phyloP scores from a whole-genome alignment of 1,140 invertebrate genomes.

The Bombus soroeensis region DNA sequence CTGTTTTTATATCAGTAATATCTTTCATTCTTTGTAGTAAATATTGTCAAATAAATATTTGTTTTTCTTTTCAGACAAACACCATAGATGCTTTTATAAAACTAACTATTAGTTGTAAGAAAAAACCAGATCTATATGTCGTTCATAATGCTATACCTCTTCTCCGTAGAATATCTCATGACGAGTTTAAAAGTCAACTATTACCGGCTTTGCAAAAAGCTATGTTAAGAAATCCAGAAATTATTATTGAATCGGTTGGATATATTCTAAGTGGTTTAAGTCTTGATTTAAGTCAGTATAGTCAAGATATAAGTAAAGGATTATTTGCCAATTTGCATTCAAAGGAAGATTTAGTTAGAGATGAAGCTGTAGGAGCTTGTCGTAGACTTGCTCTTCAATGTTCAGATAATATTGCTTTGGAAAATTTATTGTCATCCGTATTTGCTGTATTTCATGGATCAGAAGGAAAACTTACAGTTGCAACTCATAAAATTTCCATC shows the following conservation, averaged over 20 bases:
- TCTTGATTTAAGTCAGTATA: slow-evolving; percentile 91
- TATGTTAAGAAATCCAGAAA: slow-evolving; percentile 96
- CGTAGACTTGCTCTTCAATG: slow-evolving; percentile 89
- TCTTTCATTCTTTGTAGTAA: background rate
- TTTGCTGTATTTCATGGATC: slow-evolving; percentile 95
- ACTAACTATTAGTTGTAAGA: slow-evolving; percentile 91
- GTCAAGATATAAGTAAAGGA: slow-evolving; percentile 91
- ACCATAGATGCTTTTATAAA: slow-evolving; percentile 91
- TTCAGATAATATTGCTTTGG: slow-evolving; percentile 87
- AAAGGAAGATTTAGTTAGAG: slow-evolving; percentile 90
- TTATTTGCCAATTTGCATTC: slow-evolving; percentile 90
- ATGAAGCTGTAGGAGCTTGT: slow-evolving; percentile 88
- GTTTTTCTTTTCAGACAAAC: slow-evolving; percentile 81
- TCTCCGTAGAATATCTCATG: slow-evolving; percentile 86
- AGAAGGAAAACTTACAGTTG: slow-evolving; percentile 95
- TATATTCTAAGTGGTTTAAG: slow-evolving; percentile 88
- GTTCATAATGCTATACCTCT: slow-evolving; percentile 87
- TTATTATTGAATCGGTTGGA: slow-evolving; percentile 91
- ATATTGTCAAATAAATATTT: slow-evolving; percentile 19
- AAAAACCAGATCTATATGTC: slow-evolving; percentile 87
- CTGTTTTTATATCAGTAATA: background rate
- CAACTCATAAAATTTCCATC: slow-evolving; percentile 94
- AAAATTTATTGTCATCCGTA: slow-evolving; percentile 87
- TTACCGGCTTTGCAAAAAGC: slow-evolving; percentile 95
- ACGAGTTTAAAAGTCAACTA: slow-evolving; percentile 90